A percentile compares a stretch with the other conserved stretches of the same genome.
These are phyloP conservation scores for Miichthys miiuy DNA, from an alignment of 2,797 vertebrate species.

Conservation along the genomic window DNA sequence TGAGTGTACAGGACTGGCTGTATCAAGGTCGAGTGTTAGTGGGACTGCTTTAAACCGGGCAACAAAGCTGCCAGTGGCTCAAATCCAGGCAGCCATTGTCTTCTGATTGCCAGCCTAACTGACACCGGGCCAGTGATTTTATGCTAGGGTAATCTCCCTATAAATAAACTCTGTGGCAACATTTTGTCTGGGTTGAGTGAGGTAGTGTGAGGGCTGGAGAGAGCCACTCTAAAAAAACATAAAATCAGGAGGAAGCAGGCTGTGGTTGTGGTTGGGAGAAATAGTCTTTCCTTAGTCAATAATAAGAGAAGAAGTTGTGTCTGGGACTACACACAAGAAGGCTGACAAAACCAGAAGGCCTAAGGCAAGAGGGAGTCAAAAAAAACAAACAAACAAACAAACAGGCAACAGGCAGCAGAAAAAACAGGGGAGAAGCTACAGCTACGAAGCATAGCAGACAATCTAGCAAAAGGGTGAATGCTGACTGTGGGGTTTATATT, in stretches of 20 bases:
- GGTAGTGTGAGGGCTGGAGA: not conserved
- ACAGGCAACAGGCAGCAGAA: too few relatives aligned
- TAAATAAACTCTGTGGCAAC: constrained; percentile 24
- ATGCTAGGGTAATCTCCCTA: constrained; percentile 29
- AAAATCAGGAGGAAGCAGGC: not conserved
- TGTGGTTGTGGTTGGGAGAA: not conserved
- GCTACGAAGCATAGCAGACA: not conserved
- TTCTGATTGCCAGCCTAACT: constrained; percentile 17
- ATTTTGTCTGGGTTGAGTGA: constrained; percentile 9
- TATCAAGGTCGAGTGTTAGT: not conserved
- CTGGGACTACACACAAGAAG: not conserved
- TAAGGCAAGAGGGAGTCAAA: not conserved
- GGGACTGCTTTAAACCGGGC: constrained; percentile 21
- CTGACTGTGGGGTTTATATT: not conserved
- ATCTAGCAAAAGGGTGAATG: not conserved
- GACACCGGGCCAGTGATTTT: constrained; percentile 18
- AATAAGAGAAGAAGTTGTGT: not conserved
- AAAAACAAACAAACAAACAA: not conserved
- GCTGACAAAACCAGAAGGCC: not conserved
- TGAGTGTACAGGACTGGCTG: constrained; percentile 6
- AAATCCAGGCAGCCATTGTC: constrained; percentile 36
- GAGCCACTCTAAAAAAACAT: not conserved
- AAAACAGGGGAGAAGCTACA: not conserved
- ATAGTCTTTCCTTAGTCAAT: not conserved
- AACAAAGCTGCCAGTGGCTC: constrained; percentile 28